These are phyloP conservation scores for Brachymystax lenok DNA, from an alignment of 2,797 vertebrate genomes.

Conservation along the genomic window DNA sequence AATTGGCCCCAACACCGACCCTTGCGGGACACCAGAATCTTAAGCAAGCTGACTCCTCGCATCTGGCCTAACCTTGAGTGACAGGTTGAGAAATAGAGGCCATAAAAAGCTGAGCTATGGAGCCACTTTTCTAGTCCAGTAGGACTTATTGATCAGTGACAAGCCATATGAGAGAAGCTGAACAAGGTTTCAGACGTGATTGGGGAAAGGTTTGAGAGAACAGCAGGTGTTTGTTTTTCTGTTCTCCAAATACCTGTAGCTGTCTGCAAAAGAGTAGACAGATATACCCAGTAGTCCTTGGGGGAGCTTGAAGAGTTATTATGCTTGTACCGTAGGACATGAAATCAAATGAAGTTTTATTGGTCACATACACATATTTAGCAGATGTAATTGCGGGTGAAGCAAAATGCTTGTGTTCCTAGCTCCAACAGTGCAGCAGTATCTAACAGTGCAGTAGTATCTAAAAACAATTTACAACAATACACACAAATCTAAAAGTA, in stretches of 20 bases:
- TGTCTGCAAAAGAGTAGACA: not conserved
- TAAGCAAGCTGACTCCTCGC: not conserved
- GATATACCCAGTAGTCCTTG: not conserved
- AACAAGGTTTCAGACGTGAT: not conserved
- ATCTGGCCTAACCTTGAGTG: not conserved
- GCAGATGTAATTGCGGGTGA: too few relatives aligned
- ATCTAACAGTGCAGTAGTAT: too few relatives aligned
- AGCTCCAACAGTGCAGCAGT: too few relatives aligned
- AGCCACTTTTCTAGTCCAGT: not conserved
- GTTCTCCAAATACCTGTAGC: not conserved
- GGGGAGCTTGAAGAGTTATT: not conserved
- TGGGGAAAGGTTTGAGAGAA: not conserved
- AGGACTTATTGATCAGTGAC: not conserved
- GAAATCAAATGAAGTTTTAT: too few relatives aligned
- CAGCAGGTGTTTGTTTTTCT: not conserved
- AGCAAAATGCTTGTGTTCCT: too few relatives aligned
- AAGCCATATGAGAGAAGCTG: not conserved
- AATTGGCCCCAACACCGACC: not conserved
- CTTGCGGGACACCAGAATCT: not conserved
- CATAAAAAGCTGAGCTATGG: not conserved
- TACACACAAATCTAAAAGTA: too few relatives aligned
- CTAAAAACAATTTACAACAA: too few relatives aligned
- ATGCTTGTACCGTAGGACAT: not conserved
- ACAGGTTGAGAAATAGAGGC: not conserved
- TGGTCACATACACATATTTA: too few relatives aligned